Conservation (phyloP, 2,888 invertebrate genomes). For the Drymonia ruficornis region DNA sequence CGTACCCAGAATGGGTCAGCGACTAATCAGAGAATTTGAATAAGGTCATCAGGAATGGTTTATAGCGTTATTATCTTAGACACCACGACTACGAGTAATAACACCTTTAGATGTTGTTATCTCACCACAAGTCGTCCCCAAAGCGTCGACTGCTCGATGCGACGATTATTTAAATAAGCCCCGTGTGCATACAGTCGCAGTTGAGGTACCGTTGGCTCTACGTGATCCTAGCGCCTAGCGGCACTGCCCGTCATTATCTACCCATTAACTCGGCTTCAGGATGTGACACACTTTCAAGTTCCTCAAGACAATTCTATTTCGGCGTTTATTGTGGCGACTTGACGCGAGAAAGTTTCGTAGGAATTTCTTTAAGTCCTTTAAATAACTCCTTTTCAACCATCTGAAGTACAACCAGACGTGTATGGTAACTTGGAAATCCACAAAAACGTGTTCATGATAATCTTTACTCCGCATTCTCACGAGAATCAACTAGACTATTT, state of each 20-base stretch:
- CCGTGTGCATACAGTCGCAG: conserved; percentile 50
- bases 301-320: conserved; percentile 45
- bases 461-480: conserved; percentile 49
- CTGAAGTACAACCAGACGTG: conserved; percentile 7
- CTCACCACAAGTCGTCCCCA: conserved; percentile 50
- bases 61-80: conserved; percentile 30
- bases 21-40: background rate
- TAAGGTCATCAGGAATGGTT: conserved; percentile 27
- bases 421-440: conserved; percentile 11
- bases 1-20: background rate
- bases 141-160: conserved; percentile 49
- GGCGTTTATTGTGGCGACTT: conserved; percentile 39
- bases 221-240: conserved; percentile 74
- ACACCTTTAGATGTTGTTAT: conserved; percentile 42
- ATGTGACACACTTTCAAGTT: conserved; percentile 68
- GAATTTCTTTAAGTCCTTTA: conserved; percentile 14
- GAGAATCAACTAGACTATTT: conserved; percentile 53
- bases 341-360: conserved; percentile 26
- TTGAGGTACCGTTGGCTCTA: conserved; percentile 70
- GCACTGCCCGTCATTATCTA: conserved; percentile 65
- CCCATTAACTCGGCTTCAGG: conserved; percentile 67
- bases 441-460: conserved; percentile 22
- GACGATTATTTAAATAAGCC: conserved; percentile 74
- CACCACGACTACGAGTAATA: conserved; percentile 34
- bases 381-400: conserved; percentile 7